These are phyloP conservation scores for Hartigia nigra DNA, from an alignment of 2,888 invertebrate species.

Conservation along the genomic window DNA sequence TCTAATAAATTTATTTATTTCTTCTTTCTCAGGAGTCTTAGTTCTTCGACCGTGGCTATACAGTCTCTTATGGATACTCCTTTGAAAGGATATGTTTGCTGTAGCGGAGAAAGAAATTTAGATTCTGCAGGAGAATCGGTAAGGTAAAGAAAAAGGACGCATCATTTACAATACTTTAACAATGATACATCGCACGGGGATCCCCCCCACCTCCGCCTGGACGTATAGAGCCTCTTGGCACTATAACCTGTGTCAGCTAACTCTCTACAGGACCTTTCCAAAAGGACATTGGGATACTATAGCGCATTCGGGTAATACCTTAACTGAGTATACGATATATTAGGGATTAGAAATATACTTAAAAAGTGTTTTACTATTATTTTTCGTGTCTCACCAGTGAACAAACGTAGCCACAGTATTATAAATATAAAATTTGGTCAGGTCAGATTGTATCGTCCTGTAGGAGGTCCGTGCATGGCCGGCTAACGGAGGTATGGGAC, in stretches of 20 bases:
- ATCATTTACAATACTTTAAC: conserved; percentile 51
- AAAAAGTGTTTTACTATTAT: background rate
- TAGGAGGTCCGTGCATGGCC: background rate
- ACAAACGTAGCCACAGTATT: background rate
- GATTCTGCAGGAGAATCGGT: background rate
- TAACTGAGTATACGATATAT: background rate
- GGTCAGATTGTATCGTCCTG: background rate
- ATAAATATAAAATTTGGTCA: background rate
- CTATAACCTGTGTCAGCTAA: background rate
- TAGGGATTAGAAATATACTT: background rate
- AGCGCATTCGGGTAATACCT: background rate
- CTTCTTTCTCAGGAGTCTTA: background rate
- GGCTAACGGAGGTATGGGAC: conserved; percentile 1
- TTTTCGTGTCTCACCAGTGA: background rate
- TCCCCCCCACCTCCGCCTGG: too few species aligned
- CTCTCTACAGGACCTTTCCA: background rate
- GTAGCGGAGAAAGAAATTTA: background rate
- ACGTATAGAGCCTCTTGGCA: conserved; percentile 38
- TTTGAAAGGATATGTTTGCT: background rate
- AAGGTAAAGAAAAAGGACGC: conserved; percentile 23
- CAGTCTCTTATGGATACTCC: background rate
- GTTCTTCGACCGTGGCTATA: background rate
- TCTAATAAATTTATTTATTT: background rate
- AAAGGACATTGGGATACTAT: background rate
- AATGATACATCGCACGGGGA: conserved; percentile 52